Conservation (phyloP, 2,797 vertebrate genomes). For the Megaceryle alcyon region DNA sequence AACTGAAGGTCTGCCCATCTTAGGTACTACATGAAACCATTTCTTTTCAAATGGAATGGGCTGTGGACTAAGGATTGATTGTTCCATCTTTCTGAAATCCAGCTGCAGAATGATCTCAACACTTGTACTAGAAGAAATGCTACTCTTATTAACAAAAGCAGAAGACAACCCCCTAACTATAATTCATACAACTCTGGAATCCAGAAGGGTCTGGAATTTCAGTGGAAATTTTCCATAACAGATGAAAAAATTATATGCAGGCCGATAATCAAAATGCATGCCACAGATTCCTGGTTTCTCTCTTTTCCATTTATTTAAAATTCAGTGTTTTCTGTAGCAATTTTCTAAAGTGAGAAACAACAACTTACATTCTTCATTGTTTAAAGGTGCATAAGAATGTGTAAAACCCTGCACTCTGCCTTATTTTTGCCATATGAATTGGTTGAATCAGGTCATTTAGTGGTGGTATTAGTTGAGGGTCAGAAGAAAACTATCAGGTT, state of each 20-base stretch:
- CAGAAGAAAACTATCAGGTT: background rate
- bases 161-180: background rate
- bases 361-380: background rate
- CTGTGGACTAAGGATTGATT: background rate
- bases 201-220: background rate
- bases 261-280: background rate
- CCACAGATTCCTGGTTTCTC: background rate
- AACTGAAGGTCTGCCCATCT: rapidly evolving
- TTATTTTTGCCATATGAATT: background rate
- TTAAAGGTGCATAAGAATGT: background rate
- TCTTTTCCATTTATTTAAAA: background rate
- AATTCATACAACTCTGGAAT: background rate
- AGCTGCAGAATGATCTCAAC: background rate
- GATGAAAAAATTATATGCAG: background rate
- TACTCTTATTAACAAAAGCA: background rate
- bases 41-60: background rate
- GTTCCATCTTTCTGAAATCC: background rate
- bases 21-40: background rate
- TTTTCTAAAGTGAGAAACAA: background rate
- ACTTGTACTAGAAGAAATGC: background rate
- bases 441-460: background rate
- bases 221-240: background rate
- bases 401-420: background rate
- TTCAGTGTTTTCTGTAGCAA: background rate
- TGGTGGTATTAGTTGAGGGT: background rate